Base-by-base conservation (phyloP, 2,113 vertebrate species). In the Lamprotornis superbus region DNA sequence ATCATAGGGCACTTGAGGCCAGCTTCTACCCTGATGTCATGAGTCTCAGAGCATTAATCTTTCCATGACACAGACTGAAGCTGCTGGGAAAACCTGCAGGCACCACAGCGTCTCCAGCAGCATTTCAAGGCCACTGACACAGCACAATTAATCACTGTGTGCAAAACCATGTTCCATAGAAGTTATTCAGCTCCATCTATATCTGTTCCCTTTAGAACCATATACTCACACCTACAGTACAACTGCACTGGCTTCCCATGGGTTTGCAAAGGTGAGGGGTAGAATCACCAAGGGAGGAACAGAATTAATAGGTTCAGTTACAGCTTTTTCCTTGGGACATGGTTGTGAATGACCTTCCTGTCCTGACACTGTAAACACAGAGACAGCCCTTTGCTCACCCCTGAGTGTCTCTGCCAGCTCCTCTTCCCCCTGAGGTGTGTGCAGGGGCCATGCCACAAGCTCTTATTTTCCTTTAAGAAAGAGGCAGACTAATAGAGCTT, bases 61-160 rank as follows among this genome's bases (percentile, higher is more conserved):
- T 92, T 52, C 76, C 52, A 25, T 55, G 55, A 86, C 77, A 96
- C 70, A 82, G 65, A 64, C 79, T 79, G 67, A 52, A 77, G 80
- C 88, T 89, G 78, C 90, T 40, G 67, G 91, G 60, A 50, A 89
- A 94, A 93, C 94, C 96, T 95, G 70, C 88, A 91, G 90, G 93
- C 89, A 95, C 71, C 81, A 67, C 75, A 74, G 83, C 0, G 0
- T 64, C 56, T 90, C 83, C 87, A 86, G 65, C 76, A 93, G 85
- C 60, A 40, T 83, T 71, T 83, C 75, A 86, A 83, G 56, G 81
- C 69, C 92, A 87, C 37, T 83, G 81, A 76, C 89, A 75, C 20
- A 49, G 89, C 57, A 80, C 47, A 53, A 15, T 68, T 68, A 76
- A 70, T 75, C 74, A 80, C 65, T 0, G 4, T 42, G 39, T 39